Conservation (phyloP, 2,797 vertebrate species). For the Lithobates pipiens region DNA sequence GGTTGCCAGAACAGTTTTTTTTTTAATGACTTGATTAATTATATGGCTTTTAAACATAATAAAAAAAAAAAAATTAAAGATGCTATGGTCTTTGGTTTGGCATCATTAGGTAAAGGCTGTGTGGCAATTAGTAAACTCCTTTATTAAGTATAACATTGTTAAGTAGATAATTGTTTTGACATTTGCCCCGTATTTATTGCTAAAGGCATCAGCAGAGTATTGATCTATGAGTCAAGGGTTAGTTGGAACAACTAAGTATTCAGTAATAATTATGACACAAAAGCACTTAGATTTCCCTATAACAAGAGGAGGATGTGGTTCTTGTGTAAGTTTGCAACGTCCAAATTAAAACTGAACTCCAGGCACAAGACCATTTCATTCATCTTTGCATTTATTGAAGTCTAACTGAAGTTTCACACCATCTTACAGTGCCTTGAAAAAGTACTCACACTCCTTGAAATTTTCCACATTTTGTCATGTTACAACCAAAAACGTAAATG, state of each 20-base stretch:
- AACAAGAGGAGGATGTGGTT: too few relatives aligned
- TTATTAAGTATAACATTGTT: constrained; percentile 8
- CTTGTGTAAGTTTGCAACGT: too few relatives aligned
- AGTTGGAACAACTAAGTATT: constrained; percentile 2
- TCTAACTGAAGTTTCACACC: too few relatives aligned
- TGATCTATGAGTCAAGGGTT: constrained; percentile 26
- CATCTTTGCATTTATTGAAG: too few relatives aligned
- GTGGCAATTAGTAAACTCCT: constrained; percentile 35
- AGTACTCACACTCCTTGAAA: too few relatives aligned
- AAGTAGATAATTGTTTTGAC: constrained; percentile 19
- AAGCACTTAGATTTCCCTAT: background rate
- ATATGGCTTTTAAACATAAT: constrained; percentile 24
- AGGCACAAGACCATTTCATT: too few relatives aligned
- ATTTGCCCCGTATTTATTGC: constrained; percentile 9
- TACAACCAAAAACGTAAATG: too few relatives aligned
- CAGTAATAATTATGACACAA: constrained; percentile 2
- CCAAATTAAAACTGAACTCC: too few relatives aligned
- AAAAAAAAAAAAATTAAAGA: constrained; percentile 8
- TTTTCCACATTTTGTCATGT: too few relatives aligned
- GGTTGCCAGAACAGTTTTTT: constrained; percentile 25
- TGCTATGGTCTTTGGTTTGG: constrained; percentile 19
- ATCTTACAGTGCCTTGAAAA: too few relatives aligned
- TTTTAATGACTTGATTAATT: constrained; percentile 33
- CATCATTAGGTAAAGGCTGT: constrained; percentile 39
- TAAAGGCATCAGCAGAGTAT: constrained; percentile 15